phyloP scores from a whole-genome alignment of 2,888 invertebrate species.

The Lasioglossum marginatum region DNA sequence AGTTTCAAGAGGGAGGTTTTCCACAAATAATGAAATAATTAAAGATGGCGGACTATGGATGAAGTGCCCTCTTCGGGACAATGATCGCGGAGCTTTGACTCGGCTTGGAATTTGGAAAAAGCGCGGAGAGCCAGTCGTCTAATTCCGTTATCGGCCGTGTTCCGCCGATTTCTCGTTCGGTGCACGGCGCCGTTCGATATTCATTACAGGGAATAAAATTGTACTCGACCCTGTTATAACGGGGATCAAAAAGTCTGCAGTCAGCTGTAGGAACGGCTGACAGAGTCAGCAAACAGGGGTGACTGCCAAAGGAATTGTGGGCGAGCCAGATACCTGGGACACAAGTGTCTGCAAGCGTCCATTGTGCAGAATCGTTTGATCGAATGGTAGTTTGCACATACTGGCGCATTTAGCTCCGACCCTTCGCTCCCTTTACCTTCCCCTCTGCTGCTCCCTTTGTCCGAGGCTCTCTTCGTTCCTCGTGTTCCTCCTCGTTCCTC shows the following conservation, averaged over 20 bases:
- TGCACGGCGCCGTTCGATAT: not conserved
- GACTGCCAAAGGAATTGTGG: conserved; percentile 63
- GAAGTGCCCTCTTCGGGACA: not conserved
- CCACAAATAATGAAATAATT: not conserved
- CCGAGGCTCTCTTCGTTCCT: not conserved
- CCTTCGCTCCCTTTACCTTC: conserved; percentile 28
- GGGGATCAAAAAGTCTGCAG: conserved; percentile 49
- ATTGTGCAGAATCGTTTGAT: conserved; percentile 68
- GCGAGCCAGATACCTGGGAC: conserved; percentile 59
- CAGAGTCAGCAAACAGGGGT: conserved; percentile 61
- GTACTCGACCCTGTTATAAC: conserved; percentile 8
- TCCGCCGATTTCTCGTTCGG: not conserved
- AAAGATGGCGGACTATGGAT: not conserved
- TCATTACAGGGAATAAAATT: conserved; percentile 34
- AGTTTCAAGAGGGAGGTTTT: not conserved
- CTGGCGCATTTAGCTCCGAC: conserved; percentile 50
- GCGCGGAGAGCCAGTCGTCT: not conserved
- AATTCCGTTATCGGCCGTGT: not conserved
- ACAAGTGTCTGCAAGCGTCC: conserved; percentile 64
- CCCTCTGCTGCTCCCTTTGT: conserved; percentile 37
- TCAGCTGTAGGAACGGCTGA: conserved; percentile 47
- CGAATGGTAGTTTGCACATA: conserved; percentile 60
- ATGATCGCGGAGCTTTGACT: not conserved
- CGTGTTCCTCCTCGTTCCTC: not conserved
- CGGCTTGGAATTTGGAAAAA: not conserved